Percentiles rank a stretch among this genome's conserved stretches.
These are phyloP conservation scores for Thalassaphorura encarpata DNA, from an alignment of 1,140 invertebrate genomes.

Conservation along the genomic window DNA sequence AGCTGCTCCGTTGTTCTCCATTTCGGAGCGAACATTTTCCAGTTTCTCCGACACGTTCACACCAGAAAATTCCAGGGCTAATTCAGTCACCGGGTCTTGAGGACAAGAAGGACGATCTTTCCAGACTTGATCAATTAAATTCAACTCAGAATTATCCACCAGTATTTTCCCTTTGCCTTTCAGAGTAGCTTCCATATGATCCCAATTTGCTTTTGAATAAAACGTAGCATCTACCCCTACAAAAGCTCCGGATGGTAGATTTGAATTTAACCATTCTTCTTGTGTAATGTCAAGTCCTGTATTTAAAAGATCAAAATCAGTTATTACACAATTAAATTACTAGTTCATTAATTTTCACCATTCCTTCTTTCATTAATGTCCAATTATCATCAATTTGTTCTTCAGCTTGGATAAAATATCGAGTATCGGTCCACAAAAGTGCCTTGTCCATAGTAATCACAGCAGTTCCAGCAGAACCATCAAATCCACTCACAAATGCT, in stretches of 20 bases:
- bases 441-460: constrained; percentile 63
- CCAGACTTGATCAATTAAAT: constrained; percentile 74
- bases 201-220: constrained; percentile 63
- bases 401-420: constrained; percentile 79
- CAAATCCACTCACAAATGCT: constrained; percentile 75
- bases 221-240: constrained; percentile 78
- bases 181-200: constrained; percentile 50
- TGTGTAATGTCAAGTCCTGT: constrained; percentile 57
- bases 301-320: not conserved
- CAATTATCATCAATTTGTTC: constrained; percentile 54
- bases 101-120: constrained; percentile 47
- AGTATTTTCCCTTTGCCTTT: constrained; percentile 55
- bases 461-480: constrained; percentile 67
- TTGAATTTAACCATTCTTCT: constrained; percentile 61
- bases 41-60: constrained; percentile 62
- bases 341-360: not conserved
- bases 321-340: not conserved
- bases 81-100: constrained; percentile 42
- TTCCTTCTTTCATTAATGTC: constrained; percentile 58
- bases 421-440: constrained; percentile 88
- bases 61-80: constrained; percentile 50
- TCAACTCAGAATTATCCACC: constrained; percentile 52
- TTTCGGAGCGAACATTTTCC: constrained; percentile 49
- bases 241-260: constrained; percentile 56
- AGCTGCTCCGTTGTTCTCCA: constrained; percentile 55